Evolutionary conservation across 2,113 vertebrate genomes (phyloP), one percentile per base, ranked within the genome.

Genomic region (Sinocyclocheilus anshuiensis): DNA sequence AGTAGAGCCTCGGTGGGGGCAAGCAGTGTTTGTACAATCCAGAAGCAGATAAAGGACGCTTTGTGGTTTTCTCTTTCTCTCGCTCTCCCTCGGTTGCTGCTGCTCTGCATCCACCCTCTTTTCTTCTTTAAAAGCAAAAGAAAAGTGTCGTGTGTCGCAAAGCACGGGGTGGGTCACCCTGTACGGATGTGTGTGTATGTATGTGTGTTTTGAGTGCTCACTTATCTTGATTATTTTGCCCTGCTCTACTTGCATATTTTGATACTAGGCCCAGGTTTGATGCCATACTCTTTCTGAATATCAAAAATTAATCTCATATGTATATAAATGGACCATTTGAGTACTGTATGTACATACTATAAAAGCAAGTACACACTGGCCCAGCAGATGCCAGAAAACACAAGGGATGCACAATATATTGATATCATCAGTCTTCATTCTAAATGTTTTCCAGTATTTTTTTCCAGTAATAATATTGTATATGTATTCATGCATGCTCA

Each of bases 71-170:
- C 84, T 76, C 48, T 53, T 86, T 84, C 76, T 78, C 61, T 63
- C 22, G 53, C 63, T 84, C 65, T 61, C 39, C 33, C 81, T 74
- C 55, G 50, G 26, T 84, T 77, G 53, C 82, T 48, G 48, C 57
- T 81, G 77, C 67, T 72, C 77, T 9, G 29, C 33, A 77, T 63
- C 81, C 75, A 57, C 81, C 75, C 86, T 24, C 59, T 79, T 86
- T 80, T 88, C 85, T 82, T 84, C 63, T 81, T 50, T 24, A 12
- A 75, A 26, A 72, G 55, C 61, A 82, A 87, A 89, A 88, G 87
- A 87, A 90, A 90, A 86, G 89, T 91, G 89, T 92, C 84, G 90
- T 92, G 91, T 92, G 90, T 92, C 90, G 84, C 83, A 75, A 87
- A 88, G 77, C 84, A 84, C 63, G 75, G 71, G 77, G 80, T 80